These are phyloP conservation scores for Lordiphosa stackelbergi DNA, from an alignment of 1,140 invertebrate genomes.

Conservation along the genomic window DNA sequence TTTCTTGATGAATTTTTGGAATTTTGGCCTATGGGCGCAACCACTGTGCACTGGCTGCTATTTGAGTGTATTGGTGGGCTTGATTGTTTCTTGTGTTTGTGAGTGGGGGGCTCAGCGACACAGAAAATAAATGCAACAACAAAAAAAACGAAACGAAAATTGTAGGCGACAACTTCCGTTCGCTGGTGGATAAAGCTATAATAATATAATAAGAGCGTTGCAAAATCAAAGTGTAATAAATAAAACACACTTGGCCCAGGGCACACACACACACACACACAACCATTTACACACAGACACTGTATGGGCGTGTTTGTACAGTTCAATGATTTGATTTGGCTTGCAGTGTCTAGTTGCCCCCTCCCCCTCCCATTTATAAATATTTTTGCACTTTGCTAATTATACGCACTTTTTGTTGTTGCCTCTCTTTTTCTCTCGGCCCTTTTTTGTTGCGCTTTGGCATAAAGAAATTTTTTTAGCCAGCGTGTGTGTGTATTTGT, in stretches of 20 bases:
- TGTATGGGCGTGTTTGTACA: conserved; percentile 72
- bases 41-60: conserved; percentile 26
- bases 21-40: too few species aligned
- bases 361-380: conserved; percentile 6
- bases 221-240: conserved; percentile 67
- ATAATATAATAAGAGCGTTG: conserved; percentile 60
- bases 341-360: too few species aligned
- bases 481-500: conserved; percentile 37
- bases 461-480: conserved; percentile 62
- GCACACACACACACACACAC: conserved; percentile 14
- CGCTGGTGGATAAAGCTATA: conserved; percentile 63
- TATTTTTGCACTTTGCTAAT: conserved; percentile 50
- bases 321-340: conserved; percentile 47
- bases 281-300: conserved; percentile 33
- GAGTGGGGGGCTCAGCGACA: conserved; percentile 40
- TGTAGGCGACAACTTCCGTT: conserved; percentile 71
- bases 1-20: too few species aligned
- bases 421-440: conserved; percentile 30
- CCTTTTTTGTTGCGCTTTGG: conserved; percentile 53
- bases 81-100: conserved; percentile 14
- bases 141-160: conserved; percentile 60
- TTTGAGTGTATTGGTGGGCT: conserved; percentile 27
- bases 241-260: conserved; percentile 31
- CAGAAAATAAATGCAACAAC: conserved; percentile 17
- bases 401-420: conserved; percentile 55